Evolutionary conservation across 2,797 vertebrate genomes (phyloP), one percentile per base, ranked within the genome.

Genomic region (Sebastes hopkinsi): DNA sequence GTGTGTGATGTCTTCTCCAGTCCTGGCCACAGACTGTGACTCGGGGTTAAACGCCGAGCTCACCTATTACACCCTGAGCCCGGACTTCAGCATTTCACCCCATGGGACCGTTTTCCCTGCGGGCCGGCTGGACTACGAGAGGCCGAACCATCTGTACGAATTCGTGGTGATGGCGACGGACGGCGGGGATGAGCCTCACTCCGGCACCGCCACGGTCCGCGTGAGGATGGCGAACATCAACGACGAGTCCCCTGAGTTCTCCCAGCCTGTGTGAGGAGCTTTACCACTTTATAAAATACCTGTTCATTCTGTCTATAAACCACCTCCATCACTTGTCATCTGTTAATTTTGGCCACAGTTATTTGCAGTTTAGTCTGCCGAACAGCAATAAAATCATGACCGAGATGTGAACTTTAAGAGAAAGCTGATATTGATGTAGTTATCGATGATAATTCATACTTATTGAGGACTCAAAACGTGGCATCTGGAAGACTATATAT

Each of bases 141-240:
- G 95, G 62, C 95, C 95, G 0, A 95, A 96, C 87, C 97, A 98
- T 91, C 94, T 97, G 20, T 98, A 98, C 18, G 97, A 98, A 88
- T 98, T 98, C 87, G 94, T 97, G 80, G 91, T 98, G 83, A 95
- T 98, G 96, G 97, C 97, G 1, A 95, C 96, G 85, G 97, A 98
- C 90, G 91, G 94, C 46, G 97, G 97, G 5, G 91, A 96, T 3
- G 94, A 96, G 54, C 95, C 96, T 0, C 96, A 95, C 75, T 97
- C 97, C 0, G 97, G 97, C 22, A 98, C 97, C 0, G 94, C 97
- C 38, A 97, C 97, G 0, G 96, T 98, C 20, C 96, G 97, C 3
- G 95, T 98, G 70, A 96, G 95, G 38, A 94, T 98, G 92, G 95
- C 95, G 11, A 98, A 98, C 36, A 95, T 97, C 90, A 98, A 98